phyloP scores from a whole-genome alignment of 2,113 vertebrate species.

The Neogobius melanostomus region DNA sequence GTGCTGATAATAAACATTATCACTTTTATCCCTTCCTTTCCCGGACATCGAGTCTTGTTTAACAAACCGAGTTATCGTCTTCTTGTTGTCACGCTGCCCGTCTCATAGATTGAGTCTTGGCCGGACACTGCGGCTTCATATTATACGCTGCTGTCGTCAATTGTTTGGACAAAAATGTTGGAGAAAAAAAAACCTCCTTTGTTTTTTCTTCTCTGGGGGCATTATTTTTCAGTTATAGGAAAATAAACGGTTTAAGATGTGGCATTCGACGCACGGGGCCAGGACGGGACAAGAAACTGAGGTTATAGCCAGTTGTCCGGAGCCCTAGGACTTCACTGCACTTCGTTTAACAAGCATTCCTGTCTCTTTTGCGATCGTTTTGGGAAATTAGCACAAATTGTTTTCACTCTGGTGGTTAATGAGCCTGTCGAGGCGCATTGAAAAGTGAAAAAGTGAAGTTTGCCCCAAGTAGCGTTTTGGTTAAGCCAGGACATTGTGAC shows the following conservation, averaged over 20 bases:
- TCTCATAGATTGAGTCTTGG: neutral
- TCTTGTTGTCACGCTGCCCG: neutral
- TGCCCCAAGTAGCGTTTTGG: too few species aligned
- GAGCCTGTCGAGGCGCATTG: constrained; percentile 37
- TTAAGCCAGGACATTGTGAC: too few species aligned
- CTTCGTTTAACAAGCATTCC: constrained; percentile 55
- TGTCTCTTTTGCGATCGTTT: constrained; percentile 31
- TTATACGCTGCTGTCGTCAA: neutral
- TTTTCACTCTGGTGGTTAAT: constrained; percentile 58
- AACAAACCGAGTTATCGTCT: neutral
- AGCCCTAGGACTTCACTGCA: constrained; percentile 34
- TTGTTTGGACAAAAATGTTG: constrained; percentile 21
- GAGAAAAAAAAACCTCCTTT: constrained; percentile 15
- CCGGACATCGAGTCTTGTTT: neutral
- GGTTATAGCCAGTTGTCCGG: constrained; percentile 16
- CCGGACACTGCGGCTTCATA: neutral
- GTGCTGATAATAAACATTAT: neutral
- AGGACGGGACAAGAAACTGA: neutral
- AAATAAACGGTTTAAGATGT: constrained; percentile 12
- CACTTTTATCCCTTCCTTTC: neutral
- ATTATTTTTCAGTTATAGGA: constrained; percentile 12
- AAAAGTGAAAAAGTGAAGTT: neutral
- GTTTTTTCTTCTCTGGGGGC: constrained; percentile 39
- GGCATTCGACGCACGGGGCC: constrained; percentile 10
- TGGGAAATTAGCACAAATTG: constrained; percentile 65